Conservation (phyloP, 2,888 invertebrate species). For the Agrochola macilenta region DNA sequence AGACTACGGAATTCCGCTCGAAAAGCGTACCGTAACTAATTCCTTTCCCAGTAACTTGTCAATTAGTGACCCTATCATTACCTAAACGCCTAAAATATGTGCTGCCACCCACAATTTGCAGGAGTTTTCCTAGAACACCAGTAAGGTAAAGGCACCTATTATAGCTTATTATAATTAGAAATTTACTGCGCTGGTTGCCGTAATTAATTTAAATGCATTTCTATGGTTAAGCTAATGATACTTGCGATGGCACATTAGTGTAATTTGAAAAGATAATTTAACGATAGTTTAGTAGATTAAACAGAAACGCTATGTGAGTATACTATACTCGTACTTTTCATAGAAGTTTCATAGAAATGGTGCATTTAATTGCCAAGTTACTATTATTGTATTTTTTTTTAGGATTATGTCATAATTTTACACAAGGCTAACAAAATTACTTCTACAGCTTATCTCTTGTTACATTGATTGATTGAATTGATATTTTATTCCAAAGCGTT, state of each 20-base stretch:
- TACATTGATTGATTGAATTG: not conserved
- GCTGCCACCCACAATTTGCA: slow-evolving; percentile 5
- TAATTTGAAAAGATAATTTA: slow-evolving; percentile 56
- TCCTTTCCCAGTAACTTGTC: slow-evolving; percentile 32
- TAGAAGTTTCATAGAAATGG: not conserved
- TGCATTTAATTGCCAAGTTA: not conserved
- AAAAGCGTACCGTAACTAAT: slow-evolving; percentile 5
- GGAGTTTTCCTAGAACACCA: slow-evolving; percentile 38
- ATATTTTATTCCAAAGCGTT: not conserved
- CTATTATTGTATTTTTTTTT: not conserved
- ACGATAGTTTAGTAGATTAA: slow-evolving; percentile 49
- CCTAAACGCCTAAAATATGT: slow-evolving; percentile 26
- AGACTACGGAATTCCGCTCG: slow-evolving; percentile 5
- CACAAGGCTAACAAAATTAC: not conserved
- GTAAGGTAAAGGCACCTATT: slow-evolving; percentile 32
- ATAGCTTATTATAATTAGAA: slow-evolving; percentile 72
- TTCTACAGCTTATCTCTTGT: not conserved
- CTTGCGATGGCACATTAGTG: slow-evolving; percentile 60
- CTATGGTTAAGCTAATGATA: slow-evolving; percentile 74
- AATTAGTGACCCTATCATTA: slow-evolving; percentile 31
- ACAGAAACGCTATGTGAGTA: not conserved
- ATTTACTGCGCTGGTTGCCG: slow-evolving; percentile 68
- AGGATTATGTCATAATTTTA: not conserved
- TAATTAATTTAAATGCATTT: slow-evolving; percentile 81
- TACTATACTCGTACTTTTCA: not conserved